Evolutionary conservation across 2,797 vertebrate species (phyloP).

Genomic region (Gadopsis marmoratus): DNA sequence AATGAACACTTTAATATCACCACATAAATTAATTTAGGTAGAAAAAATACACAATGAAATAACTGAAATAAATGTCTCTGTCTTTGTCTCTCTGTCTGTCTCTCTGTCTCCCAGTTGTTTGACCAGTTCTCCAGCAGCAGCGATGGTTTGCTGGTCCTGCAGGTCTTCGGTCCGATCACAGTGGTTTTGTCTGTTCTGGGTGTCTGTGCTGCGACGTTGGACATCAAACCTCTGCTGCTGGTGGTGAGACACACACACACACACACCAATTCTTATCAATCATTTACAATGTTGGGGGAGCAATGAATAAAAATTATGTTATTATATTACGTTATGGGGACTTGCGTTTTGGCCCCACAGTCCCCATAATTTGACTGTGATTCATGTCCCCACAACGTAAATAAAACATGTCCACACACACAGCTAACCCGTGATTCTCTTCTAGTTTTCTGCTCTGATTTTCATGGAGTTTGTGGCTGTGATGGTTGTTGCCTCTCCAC

Average conservation of each 20-base stretch:
- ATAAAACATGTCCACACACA: neutral
- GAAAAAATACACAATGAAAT: neutral
- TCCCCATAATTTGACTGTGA: no score
- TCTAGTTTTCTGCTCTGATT: slow-evolving; percentile 70
- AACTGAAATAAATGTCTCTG: neutral
- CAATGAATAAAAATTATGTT: no score
- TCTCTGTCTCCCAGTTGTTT: slow-evolving; percentile 55
- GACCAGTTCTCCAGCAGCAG: slow-evolving; percentile 57
- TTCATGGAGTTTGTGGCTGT: slow-evolving; percentile 77
- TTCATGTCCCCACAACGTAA: no score
- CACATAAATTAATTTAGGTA: neutral
- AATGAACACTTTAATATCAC: neutral
- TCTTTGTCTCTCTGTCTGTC: no score
- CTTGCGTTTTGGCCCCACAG: no score
- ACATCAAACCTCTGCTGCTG: slow-evolving; percentile 69
- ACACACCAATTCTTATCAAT: neutral
- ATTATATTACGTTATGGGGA: no score
- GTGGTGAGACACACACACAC: slow-evolving; percentile 61
- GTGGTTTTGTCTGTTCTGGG: slow-evolving; percentile 70
- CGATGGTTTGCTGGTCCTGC: slow-evolving; percentile 66
- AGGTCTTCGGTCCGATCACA: slow-evolving; percentile 73
- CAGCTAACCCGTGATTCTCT: neutral
- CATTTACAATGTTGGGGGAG: no score
- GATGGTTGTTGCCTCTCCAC: slow-evolving; percentile 70
- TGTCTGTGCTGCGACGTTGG: slow-evolving; percentile 55